Evolutionary conservation across 2,113 vertebrate genomes (phyloP).

Genomic region (Sardina pilchardus): DNA sequence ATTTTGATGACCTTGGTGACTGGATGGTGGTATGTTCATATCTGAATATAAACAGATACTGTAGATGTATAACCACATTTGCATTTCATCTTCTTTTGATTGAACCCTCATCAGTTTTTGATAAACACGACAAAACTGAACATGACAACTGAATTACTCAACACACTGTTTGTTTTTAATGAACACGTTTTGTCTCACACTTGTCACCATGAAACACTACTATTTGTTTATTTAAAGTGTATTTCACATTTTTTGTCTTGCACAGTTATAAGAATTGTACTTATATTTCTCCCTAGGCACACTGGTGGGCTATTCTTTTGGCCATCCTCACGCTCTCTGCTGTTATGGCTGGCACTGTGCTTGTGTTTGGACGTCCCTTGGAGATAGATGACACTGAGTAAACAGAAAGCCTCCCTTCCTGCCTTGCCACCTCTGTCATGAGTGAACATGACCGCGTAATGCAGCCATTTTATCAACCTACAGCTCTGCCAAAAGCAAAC

Average conservation of each 20-base stretch:
- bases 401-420: not conserved
- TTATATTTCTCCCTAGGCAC: slow-evolving; percentile 54
- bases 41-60: not conserved
- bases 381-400: slow-evolving; percentile 49
- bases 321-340: slow-evolving; percentile 67
- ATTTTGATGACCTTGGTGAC: slow-evolving; percentile 65
- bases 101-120: no score
- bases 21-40: slow-evolving; percentile 75
- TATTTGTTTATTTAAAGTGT: not conserved
- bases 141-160: no score
- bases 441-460: not conserved
- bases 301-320: slow-evolving; percentile 77
- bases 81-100: not conserved
- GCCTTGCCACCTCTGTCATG: not conserved
- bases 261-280: not conserved
- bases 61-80: not conserved
- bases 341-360: slow-evolving; percentile 71
- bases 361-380: slow-evolving; percentile 65
- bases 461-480: not conserved
- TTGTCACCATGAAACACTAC: not conserved
- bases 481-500: not conserved
- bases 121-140: no score
- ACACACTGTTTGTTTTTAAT: not conserved
- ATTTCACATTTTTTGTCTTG: not conserved
- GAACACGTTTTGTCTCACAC: not conserved